Base-by-base conservation (phyloP, 1,140 invertebrate genomes). In the Dermatophagoides farinae region DNA sequence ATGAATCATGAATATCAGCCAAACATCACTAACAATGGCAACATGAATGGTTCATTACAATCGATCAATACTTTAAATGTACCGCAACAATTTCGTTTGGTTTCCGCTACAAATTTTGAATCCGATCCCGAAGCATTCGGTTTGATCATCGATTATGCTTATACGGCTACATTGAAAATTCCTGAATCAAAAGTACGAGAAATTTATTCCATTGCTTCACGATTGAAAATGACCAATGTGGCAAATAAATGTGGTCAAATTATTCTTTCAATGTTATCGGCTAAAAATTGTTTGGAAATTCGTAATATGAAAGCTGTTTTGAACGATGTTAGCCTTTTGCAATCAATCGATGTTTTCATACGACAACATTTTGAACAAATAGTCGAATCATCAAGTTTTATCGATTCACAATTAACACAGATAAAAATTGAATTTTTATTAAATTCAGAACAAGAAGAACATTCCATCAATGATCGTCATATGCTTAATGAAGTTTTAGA, bases 121-220 rank as follows among this genome's bases (percentile, higher is more conserved):
- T 62, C 41, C 65, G 79, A 83, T 64, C 77, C 77, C 63, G 74
- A 73, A 61, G 79, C 83, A 46, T 74, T 88, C 66, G 78, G 82
- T 62, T 78, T 78, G 61, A 73, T 88, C 9, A 76, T 88, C 31
- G 80, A 88, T 69, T 88, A 84, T 72, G 82, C 82, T 37, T 89
- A 89, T 71, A 86, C 85, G 51, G 74, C 77, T 58, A 80, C 79
- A 62, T 69, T 82, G 64, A 74, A 79, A 65, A 73, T 82, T 60
- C 71, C 72, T 39, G 68, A 69, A 5, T 67, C 72, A 44, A 72
- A 81, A 67, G 82, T 85, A 18, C 81, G 81, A 66, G 76, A 79
- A 20, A 77, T 88, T 47, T 88, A 85, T 72, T 73, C 80, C 65
- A 80, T 83, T 31, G 84, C 85, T 9, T 78, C 75, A 62, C 76